Percentiles rank a stretch among this genome's conserved stretches.
These are phyloP conservation scores for Hyposmocoma kahamanoa DNA, from an alignment of 1,140 invertebrate species.

Conservation along the genomic window DNA sequence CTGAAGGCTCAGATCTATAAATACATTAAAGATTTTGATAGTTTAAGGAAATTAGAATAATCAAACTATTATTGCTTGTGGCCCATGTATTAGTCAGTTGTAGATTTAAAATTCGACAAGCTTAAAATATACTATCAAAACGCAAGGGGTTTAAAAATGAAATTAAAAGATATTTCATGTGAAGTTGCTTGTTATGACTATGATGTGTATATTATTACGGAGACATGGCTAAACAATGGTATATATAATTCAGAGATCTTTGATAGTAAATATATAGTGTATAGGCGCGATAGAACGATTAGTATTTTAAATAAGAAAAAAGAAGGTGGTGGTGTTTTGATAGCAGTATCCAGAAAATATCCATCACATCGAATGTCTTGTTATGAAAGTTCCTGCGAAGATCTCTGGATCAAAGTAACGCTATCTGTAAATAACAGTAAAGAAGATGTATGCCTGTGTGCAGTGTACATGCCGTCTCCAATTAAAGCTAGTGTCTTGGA, in stretches of 20 bases:
- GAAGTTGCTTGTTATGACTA: background rate
- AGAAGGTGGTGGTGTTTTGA: background rate
- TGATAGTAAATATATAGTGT: background rate
- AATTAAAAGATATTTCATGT: too few relatives aligned
- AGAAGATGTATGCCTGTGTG: too few relatives aligned
- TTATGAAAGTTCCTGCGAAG: background rate
- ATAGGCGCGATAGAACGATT: background rate
- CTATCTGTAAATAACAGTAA: too few relatives aligned
- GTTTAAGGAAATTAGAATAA: too few relatives aligned
- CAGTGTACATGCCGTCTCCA: too few relatives aligned
- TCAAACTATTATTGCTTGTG: too few relatives aligned
- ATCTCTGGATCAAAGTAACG: too few relatives aligned
- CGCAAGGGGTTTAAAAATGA: background rate
- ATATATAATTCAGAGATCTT: background rate
- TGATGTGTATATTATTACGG: background rate
- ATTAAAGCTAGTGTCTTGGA: too few relatives aligned
- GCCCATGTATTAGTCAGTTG: too few relatives aligned
- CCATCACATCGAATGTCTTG: background rate
- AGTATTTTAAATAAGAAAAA: background rate
- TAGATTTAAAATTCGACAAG: too few relatives aligned
- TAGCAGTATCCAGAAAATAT: background rate
- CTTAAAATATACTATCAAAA: constrained; percentile 2
- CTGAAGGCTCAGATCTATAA: background rate
- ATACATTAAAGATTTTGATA: background rate
- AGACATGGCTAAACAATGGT: background rate